Base-by-base conservation (phyloP, 2,113 vertebrate genomes). In the Heteronetta atricapilla region DNA sequence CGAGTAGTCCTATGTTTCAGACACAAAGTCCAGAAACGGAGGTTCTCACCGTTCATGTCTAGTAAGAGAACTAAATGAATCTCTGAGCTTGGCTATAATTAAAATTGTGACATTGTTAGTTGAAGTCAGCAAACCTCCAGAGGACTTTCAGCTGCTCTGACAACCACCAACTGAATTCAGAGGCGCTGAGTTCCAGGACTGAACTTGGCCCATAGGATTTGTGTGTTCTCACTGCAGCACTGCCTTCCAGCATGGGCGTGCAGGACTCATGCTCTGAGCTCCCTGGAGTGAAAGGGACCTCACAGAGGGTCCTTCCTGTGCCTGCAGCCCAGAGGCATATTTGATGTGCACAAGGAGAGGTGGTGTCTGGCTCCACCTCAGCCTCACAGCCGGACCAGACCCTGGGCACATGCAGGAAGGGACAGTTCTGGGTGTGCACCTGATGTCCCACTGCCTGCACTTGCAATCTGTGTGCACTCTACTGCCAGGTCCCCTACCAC, bases 391-490 rank as follows among this genome's bases (percentile, higher is more conserved):
- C 59, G 38, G 87, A 26, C 1, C 78, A 76, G 38, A 36, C 21
- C 70, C 59, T 50, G 19, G 6, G 4, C 55, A 9, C 1, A 62
- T 25, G 31, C 66, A 73, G 44, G 22, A 12, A 60, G 44, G 28
- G 70, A 9, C 44, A 36, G 79, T 28, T 82, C 63, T 36, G 62
- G 46, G 75, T 29, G 63, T 59, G 28, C 42, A 82, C 31, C 90
- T 83, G 63, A 67, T 86, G 82, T 7, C 48, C 62, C n/a, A 5
- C 75, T 53, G 67, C 62, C 72, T 58, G 72, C 23, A 53, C 11
- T 20, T 67, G 52, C 90, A 93, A 93, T 93, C 90, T 96, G 95
- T 90, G 44, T 79, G 13, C 63, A 46, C 50, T 63, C 36, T 34
- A 4, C 59, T 89, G 92, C 90, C 92, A 93, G 59, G 31, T 59